Evolutionary conservation across 2,113 vertebrate species (phyloP).

Genomic region (Petroica traversi): DNA sequence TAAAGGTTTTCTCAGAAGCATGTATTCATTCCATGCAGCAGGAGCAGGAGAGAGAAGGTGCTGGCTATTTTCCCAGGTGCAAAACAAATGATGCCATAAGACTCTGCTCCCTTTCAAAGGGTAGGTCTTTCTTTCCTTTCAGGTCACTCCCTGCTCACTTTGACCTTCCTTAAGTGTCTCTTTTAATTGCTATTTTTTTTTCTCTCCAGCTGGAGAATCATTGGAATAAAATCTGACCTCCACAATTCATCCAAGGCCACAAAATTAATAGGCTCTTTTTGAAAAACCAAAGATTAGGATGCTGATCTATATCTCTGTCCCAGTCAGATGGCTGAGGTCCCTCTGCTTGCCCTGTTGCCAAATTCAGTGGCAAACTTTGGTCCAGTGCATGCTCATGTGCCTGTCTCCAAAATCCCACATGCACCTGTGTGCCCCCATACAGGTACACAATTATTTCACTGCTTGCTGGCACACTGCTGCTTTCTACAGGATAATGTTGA

Average conservation of each 20-base stretch:
- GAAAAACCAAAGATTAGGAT: not conserved
- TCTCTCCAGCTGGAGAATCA: not conserved
- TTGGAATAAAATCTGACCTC: not conserved
- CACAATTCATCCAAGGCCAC: not conserved
- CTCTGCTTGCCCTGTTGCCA: not conserved
- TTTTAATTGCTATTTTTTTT: not conserved
- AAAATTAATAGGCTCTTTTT: not conserved
- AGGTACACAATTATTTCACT: not conserved
- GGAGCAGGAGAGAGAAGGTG: not conserved
- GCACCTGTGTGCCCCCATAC: accelerated
- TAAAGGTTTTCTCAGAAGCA: not conserved
- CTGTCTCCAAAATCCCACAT: not conserved
- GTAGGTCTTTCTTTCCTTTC: not conserved
- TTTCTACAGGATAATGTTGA: not conserved
- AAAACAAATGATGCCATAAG: not conserved
- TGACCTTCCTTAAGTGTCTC: not conserved
- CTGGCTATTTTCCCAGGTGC: not conserved
- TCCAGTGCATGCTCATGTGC: not conserved
- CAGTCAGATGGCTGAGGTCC: not conserved
- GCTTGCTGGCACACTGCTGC: accelerated
- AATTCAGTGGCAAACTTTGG: not conserved
- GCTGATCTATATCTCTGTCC: not conserved
- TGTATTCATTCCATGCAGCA: not conserved
- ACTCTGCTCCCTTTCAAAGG: not conserved
- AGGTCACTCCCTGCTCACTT: not conserved